These are phyloP conservation scores for Phaethornis superciliosus DNA, from an alignment of 2,113 vertebrate species.

Conservation along the genomic window DNA sequence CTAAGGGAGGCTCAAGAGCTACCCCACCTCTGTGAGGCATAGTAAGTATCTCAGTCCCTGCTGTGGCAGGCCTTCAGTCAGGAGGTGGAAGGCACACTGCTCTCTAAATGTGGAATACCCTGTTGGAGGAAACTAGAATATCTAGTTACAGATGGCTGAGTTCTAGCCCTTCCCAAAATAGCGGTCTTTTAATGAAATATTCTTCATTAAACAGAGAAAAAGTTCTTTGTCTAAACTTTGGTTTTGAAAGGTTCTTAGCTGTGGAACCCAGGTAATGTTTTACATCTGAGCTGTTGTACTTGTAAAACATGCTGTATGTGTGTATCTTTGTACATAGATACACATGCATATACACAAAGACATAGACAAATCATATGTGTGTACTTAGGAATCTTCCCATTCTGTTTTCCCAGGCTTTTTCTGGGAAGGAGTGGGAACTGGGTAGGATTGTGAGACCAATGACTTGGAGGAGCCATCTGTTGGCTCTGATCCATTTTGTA, in stretches of 20 bases:
- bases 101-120: not conserved
- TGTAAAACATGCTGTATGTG: not conserved
- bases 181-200: not conserved
- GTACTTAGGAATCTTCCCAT: not conserved
- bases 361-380: not conserved
- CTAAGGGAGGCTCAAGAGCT: not conserved
- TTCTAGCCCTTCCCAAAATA: not conserved
- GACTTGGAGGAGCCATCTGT: slow-evolving; percentile 28
- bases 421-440: not conserved
- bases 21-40: not conserved
- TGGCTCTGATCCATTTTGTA: slow-evolving; percentile 38
- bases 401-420: slow-evolving; percentile 45
- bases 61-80: not conserved
- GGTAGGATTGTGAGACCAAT: not conserved
- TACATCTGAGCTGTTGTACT: not conserved
- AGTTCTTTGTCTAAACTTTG: not conserved
- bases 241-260: not conserved
- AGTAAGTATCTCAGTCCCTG: not conserved
- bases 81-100: not conserved
- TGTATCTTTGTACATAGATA: not conserved
- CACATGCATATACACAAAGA: not conserved
- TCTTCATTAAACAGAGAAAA: not conserved
- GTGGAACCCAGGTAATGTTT: not conserved
- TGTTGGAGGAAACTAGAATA: not conserved
- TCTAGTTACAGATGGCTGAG: not conserved